Base-by-base conservation (phyloP, 92 coral and sea anemone genomes). In the Palythoa caribaeorum region DNA sequence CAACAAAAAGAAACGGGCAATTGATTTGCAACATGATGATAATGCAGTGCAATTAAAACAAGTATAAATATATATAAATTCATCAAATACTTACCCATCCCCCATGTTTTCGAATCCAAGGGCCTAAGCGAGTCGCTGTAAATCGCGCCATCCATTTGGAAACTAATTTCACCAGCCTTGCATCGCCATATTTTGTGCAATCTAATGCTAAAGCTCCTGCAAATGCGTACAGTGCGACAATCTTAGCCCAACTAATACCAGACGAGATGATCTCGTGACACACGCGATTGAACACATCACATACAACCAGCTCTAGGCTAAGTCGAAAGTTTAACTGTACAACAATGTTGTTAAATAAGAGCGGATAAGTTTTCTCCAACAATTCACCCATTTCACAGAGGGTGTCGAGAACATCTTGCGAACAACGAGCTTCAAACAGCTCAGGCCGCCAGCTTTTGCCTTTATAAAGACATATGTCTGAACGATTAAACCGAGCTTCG, bases 251-350 rank as follows among this genome's bases (percentile, higher is more conserved):
- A 63, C 84, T 95, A 9, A 92, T 89, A 1, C 98, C 98, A 1
- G 93, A 81, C 35, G 89, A 88, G 28, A 97, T 83, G 15, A 97
- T 92, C 15, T 94, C 86, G 38, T 93, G 95, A 77, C 95, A 97
- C 19, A 97, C 98, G 16, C 94, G 92, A n/a, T 93, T 92, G 88
- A 97, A 97, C 89, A 95, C 81, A 38, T 96, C 96, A 71, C 99
- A 95, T 16, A 97, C 92, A 5, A 97, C 91, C 7, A 95, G 84
- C 37, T 93, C 98, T 11, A 91, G 89, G 76, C 84, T 89, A 39
- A 97, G 84, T 20, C 92, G 85, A 35, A 94, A 93, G 89, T 97
- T 97, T 66, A 95, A 68, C 73, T 97, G 99, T 5, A 90, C 95
- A 8, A 89, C 89, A 17, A 97, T 95, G 80, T 97, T 94, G 19